Evolutionary conservation across 2,888 invertebrate species (phyloP), one percentile per base, ranked within the genome.

Genomic region (Bombyx huttoni): DNA sequence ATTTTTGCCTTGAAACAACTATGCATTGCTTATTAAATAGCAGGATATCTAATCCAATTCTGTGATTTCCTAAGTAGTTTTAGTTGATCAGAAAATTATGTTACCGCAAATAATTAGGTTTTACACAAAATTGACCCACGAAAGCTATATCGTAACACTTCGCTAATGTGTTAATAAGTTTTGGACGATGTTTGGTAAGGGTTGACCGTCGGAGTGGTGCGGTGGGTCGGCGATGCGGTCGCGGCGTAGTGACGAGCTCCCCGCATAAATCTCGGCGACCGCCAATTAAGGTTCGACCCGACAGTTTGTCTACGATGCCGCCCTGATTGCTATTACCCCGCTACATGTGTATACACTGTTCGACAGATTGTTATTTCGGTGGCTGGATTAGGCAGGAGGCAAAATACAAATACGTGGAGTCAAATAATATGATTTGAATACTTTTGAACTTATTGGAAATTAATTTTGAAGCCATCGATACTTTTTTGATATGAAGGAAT

Each of bases 191-290:
- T 73, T 73, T 67, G 62, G 63, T 54, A 56, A 64, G 63, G 63
- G 62, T 57, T 58, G 59, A 58, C 62, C 59, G 52, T 54, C 60
- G 57, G 57, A 51, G 59, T 53, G 59, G 61, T 57, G 59, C 54
- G 59, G 56, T 56, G 58, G 66, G 67, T 62, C 64, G 68, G 63
- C 62, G 60, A 63, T 66, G 70, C 64, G 72, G 71, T 67, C 64
- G 63, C 73, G 72, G 62, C 73, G 75, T 71, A 71, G 75, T 80
- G 81, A 81, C 79, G 84, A 78, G 72, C 76, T 72, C 77, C 70
- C 79, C 82, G 84, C 84, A 88, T 89, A 88, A 88, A 89, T 88
- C 88, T 87, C 78, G 57, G 68, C 77, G 81, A 85, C 88, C 87
- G 84, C 88, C 88, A 89, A 89, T 88, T 88, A 89, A 82, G 85